These are phyloP conservation scores for Entomyzon cyanotis DNA, from an alignment of 2,113 vertebrate species.

Conservation along the genomic window DNA sequence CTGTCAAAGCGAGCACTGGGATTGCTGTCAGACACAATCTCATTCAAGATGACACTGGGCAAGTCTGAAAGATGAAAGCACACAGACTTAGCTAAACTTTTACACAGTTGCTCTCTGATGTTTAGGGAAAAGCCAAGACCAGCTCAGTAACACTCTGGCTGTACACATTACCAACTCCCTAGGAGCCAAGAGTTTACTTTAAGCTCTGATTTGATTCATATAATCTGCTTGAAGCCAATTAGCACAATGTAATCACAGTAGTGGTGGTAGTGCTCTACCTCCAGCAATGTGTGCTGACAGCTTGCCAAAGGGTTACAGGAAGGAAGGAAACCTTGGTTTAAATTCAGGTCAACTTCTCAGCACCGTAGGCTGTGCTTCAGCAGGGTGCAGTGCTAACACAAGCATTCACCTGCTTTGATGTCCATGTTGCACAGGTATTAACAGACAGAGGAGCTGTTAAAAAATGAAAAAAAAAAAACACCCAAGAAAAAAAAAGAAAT, in stretches of 20 bases:
- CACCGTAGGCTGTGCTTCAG: neutral
- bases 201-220: neutral
- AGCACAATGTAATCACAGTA: neutral
- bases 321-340: neutral
- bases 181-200: neutral
- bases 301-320: constrained; percentile 14
- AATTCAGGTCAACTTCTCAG: neutral
- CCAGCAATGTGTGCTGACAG: neutral
- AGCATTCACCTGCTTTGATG: neutral
- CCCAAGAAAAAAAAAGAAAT: rapidly evolving
- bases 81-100: neutral
- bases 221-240: constrained; percentile 24
- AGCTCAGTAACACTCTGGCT: neutral
- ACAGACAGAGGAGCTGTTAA: neutral
- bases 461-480: no score
- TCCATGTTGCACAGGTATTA: neutral
- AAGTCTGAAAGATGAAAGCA: neutral
- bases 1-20: rapidly evolving
- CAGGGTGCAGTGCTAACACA: neutral
- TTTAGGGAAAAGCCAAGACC: neutral
- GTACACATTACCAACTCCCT: neutral
- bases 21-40: rapidly evolving
- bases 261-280: neutral
- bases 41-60: neutral
- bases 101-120: neutral